phyloP scores from a whole-genome alignment of 2,888 invertebrate genomes.

The Phyto melanocephala region DNA sequence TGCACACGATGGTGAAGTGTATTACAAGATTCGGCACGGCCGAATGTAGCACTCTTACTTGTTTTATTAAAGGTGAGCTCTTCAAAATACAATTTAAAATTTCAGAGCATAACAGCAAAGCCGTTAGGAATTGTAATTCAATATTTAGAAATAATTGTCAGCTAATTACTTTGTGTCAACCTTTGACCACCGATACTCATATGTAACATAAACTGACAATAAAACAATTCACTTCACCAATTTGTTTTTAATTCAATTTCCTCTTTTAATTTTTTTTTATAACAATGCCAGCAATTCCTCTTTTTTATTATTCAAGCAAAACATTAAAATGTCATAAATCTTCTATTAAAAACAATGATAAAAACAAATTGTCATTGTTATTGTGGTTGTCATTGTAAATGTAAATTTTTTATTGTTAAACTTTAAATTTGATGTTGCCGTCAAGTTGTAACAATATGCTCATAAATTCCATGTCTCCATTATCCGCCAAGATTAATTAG shows the following conservation, averaged over 20 bases:
- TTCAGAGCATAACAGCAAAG: too few species aligned
- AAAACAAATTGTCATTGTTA: conserved; percentile 16
- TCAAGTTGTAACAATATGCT: conserved; percentile 17
- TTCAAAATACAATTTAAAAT: too few species aligned
- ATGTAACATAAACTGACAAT: too few species aligned
- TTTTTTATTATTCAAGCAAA: conserved; percentile 15
- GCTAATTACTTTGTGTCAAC: too few species aligned
- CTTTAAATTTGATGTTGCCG: conserved; percentile 37
- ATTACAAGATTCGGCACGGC: too few species aligned
- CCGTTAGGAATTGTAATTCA: too few species aligned
- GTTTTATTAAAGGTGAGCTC: too few species aligned
- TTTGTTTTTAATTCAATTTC: not conserved
- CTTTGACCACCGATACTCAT: too few species aligned
- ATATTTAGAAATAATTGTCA: too few species aligned
- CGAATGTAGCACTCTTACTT: too few species aligned
- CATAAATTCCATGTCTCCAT: conserved; percentile 21
- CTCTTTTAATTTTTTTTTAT: not conserved
- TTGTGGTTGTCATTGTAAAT: conserved; percentile 23
- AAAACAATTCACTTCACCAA: too few species aligned
- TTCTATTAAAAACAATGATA: not conserved
- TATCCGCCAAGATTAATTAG: conserved; percentile 6
- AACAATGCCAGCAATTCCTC: not conserved
- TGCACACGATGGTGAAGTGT: too few species aligned
- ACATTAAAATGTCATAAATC: conserved; percentile 34
- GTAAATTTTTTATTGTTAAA: conserved; percentile 21